Percentiles rank a stretch among this genome's conserved stretches.
phyloP scores from a whole-genome alignment of 2,797 vertebrate genomes.

The Myotis pilosus region DNA sequence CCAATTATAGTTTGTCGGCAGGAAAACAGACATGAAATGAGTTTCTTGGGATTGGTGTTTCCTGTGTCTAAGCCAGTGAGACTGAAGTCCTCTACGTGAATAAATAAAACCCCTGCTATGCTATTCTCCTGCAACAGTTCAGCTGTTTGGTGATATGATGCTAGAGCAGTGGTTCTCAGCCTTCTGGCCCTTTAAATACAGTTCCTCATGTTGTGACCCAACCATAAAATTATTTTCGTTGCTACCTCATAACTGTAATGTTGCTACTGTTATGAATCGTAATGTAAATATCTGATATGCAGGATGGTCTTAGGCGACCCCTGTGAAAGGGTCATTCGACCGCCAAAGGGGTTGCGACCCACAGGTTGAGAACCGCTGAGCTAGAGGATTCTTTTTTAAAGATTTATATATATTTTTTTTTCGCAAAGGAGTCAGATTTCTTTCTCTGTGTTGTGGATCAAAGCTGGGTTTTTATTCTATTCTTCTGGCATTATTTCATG shows the following conservation, averaged over 20 bases:
- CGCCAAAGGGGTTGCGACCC: no score
- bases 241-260: no score
- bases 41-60: constrained; percentile 66
- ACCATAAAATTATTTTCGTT: no score
- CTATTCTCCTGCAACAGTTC: constrained; percentile 55
- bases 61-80: constrained; percentile 54
- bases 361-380: background rate
- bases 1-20: constrained; percentile 80
- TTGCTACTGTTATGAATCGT: no score
- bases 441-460: constrained; percentile 45
- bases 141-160: constrained; percentile 43
- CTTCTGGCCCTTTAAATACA: no score
- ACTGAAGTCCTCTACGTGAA: constrained; percentile 49
- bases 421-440: constrained; percentile 50
- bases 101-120: constrained; percentile 62
- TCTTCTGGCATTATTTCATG: constrained; percentile 36
- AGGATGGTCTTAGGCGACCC: no score
- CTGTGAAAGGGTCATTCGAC: no score
- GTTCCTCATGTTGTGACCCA: no score
- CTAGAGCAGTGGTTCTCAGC: no score
- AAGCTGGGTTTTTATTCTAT: constrained; percentile 46
- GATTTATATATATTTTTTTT: background rate
- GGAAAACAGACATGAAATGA: constrained; percentile 78
- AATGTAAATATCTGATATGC: no score
- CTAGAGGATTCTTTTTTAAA: constrained; percentile 25